phyloP scores from a whole-genome alignment of 2,888 invertebrate species.

The Phania funesta region DNA sequence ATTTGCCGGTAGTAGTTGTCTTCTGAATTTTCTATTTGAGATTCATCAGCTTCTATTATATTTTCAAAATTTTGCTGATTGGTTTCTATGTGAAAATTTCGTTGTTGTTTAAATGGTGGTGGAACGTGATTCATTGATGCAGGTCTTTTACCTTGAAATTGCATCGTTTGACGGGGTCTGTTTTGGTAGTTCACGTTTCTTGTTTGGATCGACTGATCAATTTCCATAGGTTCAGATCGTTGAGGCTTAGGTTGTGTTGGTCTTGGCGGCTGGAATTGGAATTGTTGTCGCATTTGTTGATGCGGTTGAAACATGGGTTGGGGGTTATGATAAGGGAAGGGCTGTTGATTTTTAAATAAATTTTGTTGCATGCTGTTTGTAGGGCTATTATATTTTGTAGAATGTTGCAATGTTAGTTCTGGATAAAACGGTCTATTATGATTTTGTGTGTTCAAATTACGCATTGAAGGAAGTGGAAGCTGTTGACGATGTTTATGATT shows the following conservation, averaged over 20 bases:
- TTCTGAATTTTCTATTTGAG: background rate
- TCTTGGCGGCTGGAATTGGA: constrained; percentile 5
- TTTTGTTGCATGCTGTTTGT: background rate
- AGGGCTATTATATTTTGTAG: background rate
- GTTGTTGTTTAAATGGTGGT: constrained; percentile 8
- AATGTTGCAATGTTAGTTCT: background rate
- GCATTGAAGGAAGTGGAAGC: constrained; percentile 2
- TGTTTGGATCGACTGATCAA: too few species aligned
- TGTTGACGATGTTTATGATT: constrained; percentile 4
- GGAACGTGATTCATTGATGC: background rate
- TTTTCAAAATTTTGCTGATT: too few species aligned
- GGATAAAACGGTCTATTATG: background rate
- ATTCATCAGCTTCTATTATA: too few species aligned
- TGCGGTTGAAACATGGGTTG: background rate
- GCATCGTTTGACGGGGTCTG: background rate
- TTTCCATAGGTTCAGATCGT: too few species aligned
- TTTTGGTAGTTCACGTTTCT: too few species aligned
- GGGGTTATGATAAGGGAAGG: background rate
- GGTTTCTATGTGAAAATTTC: constrained; percentile 8
- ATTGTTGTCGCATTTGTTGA: background rate
- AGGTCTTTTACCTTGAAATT: background rate
- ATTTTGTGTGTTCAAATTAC: background rate
- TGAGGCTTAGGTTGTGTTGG: background rate
- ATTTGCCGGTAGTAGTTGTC: background rate
- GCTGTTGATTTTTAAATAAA: background rate